phyloP scores from a whole-genome alignment of 2,888 invertebrate species.

The Euzophera pinguis region DNA sequence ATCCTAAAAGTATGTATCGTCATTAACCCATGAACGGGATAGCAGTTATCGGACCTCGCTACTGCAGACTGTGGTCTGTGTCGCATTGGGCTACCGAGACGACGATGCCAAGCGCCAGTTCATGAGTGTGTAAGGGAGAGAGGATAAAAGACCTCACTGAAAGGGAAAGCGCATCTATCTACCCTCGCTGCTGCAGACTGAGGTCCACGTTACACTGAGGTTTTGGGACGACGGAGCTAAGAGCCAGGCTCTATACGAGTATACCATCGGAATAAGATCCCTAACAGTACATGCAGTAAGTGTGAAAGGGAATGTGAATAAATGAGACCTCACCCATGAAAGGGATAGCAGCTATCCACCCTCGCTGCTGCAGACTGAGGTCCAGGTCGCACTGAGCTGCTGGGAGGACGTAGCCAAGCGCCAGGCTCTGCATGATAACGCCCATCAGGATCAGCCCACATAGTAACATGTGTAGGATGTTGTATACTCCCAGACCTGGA shows the following conservation, averaged over 20 bases:
- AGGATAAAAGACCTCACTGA: conserved; percentile 59
- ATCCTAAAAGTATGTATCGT: too few relatives aligned
- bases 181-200: conserved; percentile 80
- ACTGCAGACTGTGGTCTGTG: too few relatives aligned
- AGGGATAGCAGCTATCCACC: conserved; percentile 82
- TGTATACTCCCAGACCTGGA: conserved; percentile 82
- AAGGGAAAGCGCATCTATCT: conserved; percentile 83
- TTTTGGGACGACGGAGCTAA: conserved; percentile 83
- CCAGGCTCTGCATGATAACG: conserved; percentile 84
- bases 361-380: conserved; percentile 81
- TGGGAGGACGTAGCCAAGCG: conserved; percentile 83
- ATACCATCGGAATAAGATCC: too few relatives aligned
- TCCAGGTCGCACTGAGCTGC: conserved; percentile 84
- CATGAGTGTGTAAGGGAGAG: background rate
- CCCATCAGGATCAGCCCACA: conserved; percentile 83
- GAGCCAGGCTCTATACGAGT: conserved; percentile 83
- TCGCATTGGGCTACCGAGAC: background rate
- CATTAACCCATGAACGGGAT: too few relatives aligned
- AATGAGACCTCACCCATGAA: conserved; percentile 77
- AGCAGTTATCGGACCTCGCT: too few relatives aligned
- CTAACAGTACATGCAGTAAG: too few relatives aligned
- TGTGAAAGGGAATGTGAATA: background rate
- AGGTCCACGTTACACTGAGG: conserved; percentile 84
- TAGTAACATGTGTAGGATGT: conserved; percentile 79
- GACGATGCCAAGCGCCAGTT: too few relatives aligned